phyloP scores from a whole-genome alignment of 2,113 vertebrate genomes.

The Rhipidura dahli region DNA sequence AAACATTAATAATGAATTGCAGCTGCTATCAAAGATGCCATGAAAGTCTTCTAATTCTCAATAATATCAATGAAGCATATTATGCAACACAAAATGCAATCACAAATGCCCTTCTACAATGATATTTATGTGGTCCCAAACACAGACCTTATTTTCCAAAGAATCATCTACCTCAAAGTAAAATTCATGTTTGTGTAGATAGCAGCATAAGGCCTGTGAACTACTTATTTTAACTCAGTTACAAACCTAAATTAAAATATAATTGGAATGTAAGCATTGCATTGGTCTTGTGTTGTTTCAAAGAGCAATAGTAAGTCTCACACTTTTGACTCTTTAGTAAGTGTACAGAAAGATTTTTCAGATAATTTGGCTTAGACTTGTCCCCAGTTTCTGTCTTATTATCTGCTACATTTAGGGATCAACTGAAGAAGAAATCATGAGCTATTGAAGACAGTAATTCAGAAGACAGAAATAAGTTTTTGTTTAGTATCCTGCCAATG shows the following conservation, averaged over 20 bases:
- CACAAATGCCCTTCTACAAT: neutral
- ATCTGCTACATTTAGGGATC: neutral
- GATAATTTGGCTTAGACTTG: neutral
- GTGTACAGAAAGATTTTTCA: neutral
- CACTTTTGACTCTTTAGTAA: neutral
- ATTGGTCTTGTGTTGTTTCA: neutral
- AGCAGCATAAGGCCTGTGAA: neutral
- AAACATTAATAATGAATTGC: neutral
- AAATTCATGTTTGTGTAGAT: neutral
- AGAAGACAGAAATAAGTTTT: conserved; percentile 15
- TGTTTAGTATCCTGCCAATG: neutral
- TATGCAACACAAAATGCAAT: neutral
- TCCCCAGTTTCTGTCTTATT: neutral
- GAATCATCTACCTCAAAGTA: neutral
- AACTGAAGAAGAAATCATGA: neutral
- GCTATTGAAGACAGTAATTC: neutral
- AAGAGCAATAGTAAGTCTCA: neutral
- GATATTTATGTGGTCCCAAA: neutral
- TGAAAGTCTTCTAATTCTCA: neutral
- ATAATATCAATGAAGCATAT: neutral
- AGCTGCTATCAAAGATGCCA: neutral
- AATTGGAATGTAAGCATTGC: neutral
- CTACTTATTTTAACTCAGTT: neutral
- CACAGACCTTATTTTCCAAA: neutral
- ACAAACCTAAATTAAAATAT: neutral